A percentile compares a stretch with the other conserved stretches of the same genome.
Conservation (phyloP, 2,113 vertebrate genomes). For the Speoplatyrhinus poulsoni region DNA sequence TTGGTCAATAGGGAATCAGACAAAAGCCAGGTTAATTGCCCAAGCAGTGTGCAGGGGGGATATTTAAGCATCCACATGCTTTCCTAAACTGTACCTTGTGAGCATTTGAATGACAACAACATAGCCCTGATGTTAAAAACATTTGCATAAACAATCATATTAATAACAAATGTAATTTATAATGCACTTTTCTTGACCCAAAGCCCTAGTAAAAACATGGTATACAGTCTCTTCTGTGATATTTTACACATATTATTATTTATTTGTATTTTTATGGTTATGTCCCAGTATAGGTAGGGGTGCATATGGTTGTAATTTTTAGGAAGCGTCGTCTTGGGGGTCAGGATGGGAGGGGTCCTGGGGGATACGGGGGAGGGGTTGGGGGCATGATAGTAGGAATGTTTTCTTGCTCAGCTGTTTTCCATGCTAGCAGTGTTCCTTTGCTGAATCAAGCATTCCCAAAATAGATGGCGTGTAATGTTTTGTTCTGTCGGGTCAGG, state of each 20-base stretch:
- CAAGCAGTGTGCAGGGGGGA: conserved; percentile 38
- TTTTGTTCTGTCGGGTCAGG: too few relatives aligned
- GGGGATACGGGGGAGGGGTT: conserved; percentile 22
- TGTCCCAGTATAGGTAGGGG: conserved; percentile 60
- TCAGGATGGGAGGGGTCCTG: too few relatives aligned
- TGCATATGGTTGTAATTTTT: conserved; percentile 69
- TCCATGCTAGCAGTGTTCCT: conserved; percentile 68
- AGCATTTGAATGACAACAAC: conserved; percentile 13
- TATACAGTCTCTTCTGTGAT: too few relatives aligned
- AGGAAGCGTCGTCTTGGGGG: conserved; percentile 1
- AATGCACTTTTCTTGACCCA: too few relatives aligned
- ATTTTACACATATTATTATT: conserved; percentile 19
- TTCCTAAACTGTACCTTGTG: conserved; percentile 18
- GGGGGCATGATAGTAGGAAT: conserved; percentile 51
- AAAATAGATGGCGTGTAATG: too few relatives aligned
- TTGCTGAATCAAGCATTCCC: conserved; percentile 33
- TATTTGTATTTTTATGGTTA: conserved; percentile 41
- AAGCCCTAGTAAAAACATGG: too few relatives aligned
- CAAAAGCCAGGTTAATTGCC: conserved; percentile 43
- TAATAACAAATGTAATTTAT: too few relatives aligned
- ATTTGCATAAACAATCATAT: not conserved
- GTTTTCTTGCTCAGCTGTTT: conserved; percentile 73
- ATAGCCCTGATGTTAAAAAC: not conserved
- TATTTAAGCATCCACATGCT: conserved; percentile 41
- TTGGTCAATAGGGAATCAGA: conserved; percentile 43